Conservation (phyloP, 2,797 vertebrate species). For the Fringilla coelebs region DNA sequence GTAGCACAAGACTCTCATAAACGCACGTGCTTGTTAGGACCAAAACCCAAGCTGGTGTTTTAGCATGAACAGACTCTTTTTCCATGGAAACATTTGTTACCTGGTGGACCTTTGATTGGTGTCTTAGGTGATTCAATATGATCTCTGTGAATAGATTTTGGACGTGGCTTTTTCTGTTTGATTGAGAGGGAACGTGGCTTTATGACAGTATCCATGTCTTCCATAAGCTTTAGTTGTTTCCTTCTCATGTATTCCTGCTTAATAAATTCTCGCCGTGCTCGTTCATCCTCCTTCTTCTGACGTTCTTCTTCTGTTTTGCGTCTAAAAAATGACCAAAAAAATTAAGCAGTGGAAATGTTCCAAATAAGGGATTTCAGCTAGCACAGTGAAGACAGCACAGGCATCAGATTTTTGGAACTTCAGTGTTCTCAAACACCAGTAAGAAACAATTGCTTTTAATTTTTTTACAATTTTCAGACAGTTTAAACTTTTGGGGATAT, state of each 20-base stretch:
- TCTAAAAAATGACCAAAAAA: conserved; percentile 63
- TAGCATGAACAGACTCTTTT: conserved; percentile 68
- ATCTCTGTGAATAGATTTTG: conserved; percentile 94
- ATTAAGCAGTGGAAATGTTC: neutral
- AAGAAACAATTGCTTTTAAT: neutral
- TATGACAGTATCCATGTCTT: conserved; percentile 93
- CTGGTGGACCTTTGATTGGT: conserved; percentile 88
- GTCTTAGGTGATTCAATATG: conserved; percentile 91
- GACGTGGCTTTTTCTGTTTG: conserved; percentile 88
- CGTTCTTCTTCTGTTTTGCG: conserved; percentile 95
- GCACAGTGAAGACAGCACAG: neutral
- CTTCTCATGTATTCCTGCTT: conserved; percentile 95
- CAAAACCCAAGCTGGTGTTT: conserved; percentile 71
- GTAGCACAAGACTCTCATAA: neutral
- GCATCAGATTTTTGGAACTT: neutral
- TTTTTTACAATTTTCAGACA: neutral
- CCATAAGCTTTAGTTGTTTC: conserved; percentile 97
- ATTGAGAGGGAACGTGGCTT: conserved; percentile 82
- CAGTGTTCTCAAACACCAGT: neutral
- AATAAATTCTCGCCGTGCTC: conserved; percentile 92
- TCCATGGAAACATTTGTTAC: conserved; percentile 74
- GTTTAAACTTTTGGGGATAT: neutral
- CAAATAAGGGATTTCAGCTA: neutral
- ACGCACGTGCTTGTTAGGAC: conserved; percentile 26
- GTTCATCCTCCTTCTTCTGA: conserved; percentile 93